Base-by-base conservation (phyloP, 2,797 vertebrate species). In the Phrynocephalus guinanensis region DNA sequence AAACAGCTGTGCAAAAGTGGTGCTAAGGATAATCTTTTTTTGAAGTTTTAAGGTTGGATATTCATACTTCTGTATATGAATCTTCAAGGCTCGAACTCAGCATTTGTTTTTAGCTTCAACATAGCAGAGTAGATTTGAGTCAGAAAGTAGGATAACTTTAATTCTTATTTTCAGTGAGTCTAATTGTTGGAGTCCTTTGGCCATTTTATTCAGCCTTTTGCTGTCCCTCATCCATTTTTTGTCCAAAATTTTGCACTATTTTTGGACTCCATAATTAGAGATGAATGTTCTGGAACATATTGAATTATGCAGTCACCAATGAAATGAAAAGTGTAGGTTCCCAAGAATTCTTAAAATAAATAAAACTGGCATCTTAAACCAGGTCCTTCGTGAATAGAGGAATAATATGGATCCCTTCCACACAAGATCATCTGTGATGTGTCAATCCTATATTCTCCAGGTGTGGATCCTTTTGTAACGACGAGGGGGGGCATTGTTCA, bases 281-380 rank as follows among this genome's bases (percentile, higher is more conserved):
- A 78, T 79, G 28, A n/a, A 56, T 33, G 6, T 33, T 73, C 2
- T 52, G 56, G n/a, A 80, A 33, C n/a, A 38, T 10, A 63, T 30
- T 38, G 56, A 66, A 13, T 22, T 78, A 22, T 66, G 56, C 38
- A 22, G 20, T 22, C 22, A 60, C 66, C 20, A 33, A 1, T 24
- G 8, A 63, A 56, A 30, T 8, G 18, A 60, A 30, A 63, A 20
- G 10, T 18, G 16, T 80, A 20, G 56, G 20, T 33, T 38, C n/a
- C n/a, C n/a, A 33, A 56, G 6, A 8, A 63, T 80, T 33, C 20
- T 38, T 80, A 38, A 56, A 66, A 22, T 66, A 63, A 68, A 67
- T 52, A 87, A 28, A 91, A 26, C 38, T 38, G 75, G 44, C 15
- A 85, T 89, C 28, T 83, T 88, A 7, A 89, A 85, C 7, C 15